Base-by-base conservation (phyloP, 2,113 vertebrate species). In the Pomatorhinus ruficollis region DNA sequence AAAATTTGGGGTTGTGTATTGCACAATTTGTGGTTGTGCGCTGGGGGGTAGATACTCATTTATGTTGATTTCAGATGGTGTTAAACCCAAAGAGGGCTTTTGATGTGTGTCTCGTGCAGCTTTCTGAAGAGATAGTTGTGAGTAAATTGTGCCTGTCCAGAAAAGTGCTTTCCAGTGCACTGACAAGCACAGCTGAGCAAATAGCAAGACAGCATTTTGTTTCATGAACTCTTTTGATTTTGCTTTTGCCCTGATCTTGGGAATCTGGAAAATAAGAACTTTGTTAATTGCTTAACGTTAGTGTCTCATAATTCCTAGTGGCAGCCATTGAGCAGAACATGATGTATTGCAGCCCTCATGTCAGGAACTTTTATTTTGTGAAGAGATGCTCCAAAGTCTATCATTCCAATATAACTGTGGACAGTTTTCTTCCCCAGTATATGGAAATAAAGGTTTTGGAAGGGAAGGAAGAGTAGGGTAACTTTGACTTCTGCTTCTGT, bases 31-130 rank as follows among this genome's bases (percentile, higher is more conserved):
- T 64, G 23, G 15, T 11, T 69, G 33, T 39, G 12, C 50, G 31
- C 49, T 47, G 54, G 13, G 11, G 16, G 19, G 6, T n/a, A 31
- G 35, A 31, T 16, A 16, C 3, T 61, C 2, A 18, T 39, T 78
- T 69, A 25, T 44, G 16, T 50, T 79, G 9, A 18, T 61, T 70
- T 89, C 23, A 31, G 47, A 8, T 22, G 30, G 33, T 21, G 10
- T 71, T 79, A 89, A 69, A 70, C 18, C 20, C 30, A 35, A 56
- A 49, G 39, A 60, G 30, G 15, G 17, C 12, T 81, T 64, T 74
- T 11, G 6, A 11, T 52, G 17, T 50, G 40, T 53, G 13, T 66
- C 17, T 37, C 0, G 0, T 23, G 22, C 61, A 44, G 63, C 47
- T 63, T 65, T 92, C 39, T 84, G 60, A 78, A 61, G 50, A 78